A percentile compares a stretch with the other conserved stretches of the same genome.
phyloP scores from a whole-genome alignment of 2,888 invertebrate genomes.

The Aporophyla lueneburgensis region DNA sequence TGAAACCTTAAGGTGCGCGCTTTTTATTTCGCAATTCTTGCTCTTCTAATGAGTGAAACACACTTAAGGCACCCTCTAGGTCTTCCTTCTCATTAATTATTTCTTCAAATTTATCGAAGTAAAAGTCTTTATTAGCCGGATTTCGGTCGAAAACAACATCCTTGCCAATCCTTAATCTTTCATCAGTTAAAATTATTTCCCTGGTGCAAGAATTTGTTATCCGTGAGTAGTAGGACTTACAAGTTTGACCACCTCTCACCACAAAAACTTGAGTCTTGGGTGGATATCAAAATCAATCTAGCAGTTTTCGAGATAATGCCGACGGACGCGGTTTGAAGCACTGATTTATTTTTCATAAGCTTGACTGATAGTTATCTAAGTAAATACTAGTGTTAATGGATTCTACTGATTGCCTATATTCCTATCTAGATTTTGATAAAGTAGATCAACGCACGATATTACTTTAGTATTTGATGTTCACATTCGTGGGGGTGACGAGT shows the following conservation, averaged over 20 bases:
- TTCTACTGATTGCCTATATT: conserved; percentile 18
- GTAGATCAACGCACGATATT: conserved; percentile 31
- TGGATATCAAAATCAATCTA: neutral
- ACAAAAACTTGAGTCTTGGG: neutral
- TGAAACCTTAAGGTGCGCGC: neutral
- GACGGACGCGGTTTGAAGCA: neutral
- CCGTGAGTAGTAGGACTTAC: too few relatives aligned
- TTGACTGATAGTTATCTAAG: conserved; percentile 22
- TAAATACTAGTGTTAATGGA: conserved; percentile 43
- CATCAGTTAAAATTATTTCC: neutral
- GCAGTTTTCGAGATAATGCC: neutral
- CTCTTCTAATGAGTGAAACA: neutral
- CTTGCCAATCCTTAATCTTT: neutral
- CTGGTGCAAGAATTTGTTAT: neutral
- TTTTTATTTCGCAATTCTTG: neutral
- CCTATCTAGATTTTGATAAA: conserved; percentile 45
- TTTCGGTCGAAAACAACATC: neutral
- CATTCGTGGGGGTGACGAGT: conserved; percentile 14
- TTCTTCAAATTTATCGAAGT: neutral
- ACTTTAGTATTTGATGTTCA: conserved; percentile 22
- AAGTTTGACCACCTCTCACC: neutral
- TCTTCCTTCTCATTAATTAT: neutral
- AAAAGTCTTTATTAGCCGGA: neutral
- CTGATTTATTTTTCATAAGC: conserved; percentile 32
- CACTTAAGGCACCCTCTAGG: neutral